These are phyloP conservation scores for Marasmarcha lunaedactyla DNA, from an alignment of 2,888 invertebrate genomes.

Conservation along the genomic window DNA sequence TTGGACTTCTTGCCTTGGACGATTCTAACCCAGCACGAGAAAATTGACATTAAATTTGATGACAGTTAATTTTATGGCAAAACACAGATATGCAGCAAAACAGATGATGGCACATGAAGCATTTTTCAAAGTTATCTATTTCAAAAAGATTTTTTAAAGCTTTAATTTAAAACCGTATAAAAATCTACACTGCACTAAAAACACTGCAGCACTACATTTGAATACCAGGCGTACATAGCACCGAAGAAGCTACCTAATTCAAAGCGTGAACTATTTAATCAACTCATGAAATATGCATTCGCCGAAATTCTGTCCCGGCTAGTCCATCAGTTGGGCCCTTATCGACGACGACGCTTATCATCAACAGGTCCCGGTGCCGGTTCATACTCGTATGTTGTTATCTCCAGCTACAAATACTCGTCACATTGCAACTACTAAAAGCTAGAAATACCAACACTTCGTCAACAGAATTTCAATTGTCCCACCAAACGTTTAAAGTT, in stretches of 20 bases:
- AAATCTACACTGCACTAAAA: too few relatives aligned
- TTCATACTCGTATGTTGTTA: constrained; percentile 63
- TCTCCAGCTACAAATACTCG: constrained; percentile 66
- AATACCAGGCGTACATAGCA: constrained; percentile 2
- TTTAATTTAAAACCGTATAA: too few relatives aligned
- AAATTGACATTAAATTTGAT: too few relatives aligned
- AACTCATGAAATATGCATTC: constrained; percentile 68
- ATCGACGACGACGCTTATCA: constrained; percentile 66
- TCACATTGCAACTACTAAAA: constrained; percentile 21
- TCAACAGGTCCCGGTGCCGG: constrained; percentile 64
- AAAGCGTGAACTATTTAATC: constrained; percentile 67
- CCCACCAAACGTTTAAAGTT: constrained; percentile 12
- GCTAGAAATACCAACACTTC: constrained; percentile 20
- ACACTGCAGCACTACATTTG: neutral
- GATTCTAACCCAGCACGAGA: too few relatives aligned
- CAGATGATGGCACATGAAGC: too few relatives aligned
- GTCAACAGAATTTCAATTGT: neutral
- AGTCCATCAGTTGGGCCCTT: constrained; percentile 60
- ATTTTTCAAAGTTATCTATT: too few relatives aligned
- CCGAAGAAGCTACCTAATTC: constrained; percentile 27
- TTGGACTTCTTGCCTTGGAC: too few relatives aligned
- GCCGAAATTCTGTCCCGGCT: constrained; percentile 59
- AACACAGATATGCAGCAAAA: too few relatives aligned
- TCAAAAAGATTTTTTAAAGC: too few relatives aligned
- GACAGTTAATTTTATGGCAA: too few relatives aligned